Conservation (phyloP, 1,140 invertebrate species). For the Teleogryllus occipitalis region DNA sequence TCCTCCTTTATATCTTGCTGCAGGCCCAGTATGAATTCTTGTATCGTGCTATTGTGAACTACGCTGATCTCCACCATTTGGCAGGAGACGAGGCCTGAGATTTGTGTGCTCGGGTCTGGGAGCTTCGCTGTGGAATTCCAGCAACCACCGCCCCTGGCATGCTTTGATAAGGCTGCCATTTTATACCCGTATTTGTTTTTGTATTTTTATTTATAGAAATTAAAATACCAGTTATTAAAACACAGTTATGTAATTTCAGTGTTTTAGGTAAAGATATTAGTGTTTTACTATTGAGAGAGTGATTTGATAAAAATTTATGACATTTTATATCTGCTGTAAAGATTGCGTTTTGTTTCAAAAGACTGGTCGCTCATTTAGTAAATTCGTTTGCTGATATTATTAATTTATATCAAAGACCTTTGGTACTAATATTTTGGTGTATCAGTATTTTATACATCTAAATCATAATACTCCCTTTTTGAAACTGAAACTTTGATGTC, state of each 20-base stretch:
- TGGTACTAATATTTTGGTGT: conserved; percentile 15
- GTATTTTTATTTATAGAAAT: conserved; percentile 6
- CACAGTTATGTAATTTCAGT: conserved; percentile 8
- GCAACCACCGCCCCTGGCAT: not conserved
- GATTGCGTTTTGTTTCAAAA: conserved; percentile 10
- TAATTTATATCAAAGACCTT: conserved; percentile 13
- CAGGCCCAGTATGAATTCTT: conserved; percentile 88
- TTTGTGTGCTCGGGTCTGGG: not conserved
- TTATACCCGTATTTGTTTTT: not conserved
- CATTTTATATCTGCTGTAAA: conserved; percentile 15
- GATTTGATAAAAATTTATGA: conserved; percentile 11
- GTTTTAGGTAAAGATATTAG: conserved; percentile 3
- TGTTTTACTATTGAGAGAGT: not conserved
- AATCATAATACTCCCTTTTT: not conserved
- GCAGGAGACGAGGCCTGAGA: conserved; percentile 31
- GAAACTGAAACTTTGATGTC: not conserved
- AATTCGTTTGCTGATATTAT: conserved; percentile 9
- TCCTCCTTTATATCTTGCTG: conserved; percentile 22
- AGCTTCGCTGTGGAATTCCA: not conserved
- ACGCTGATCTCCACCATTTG: conserved; percentile 74
- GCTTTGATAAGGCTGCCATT: not conserved
- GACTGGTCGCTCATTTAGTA: not conserved
- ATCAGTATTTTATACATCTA: conserved; percentile 14
- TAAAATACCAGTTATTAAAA: conserved; percentile 11
- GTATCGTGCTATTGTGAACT: conserved; percentile 81